Percentiles rank a stretch among this genome's conserved stretches.
Conservation (phyloP, 2,888 invertebrate species). For the Brachynemurus nebulosus region DNA sequence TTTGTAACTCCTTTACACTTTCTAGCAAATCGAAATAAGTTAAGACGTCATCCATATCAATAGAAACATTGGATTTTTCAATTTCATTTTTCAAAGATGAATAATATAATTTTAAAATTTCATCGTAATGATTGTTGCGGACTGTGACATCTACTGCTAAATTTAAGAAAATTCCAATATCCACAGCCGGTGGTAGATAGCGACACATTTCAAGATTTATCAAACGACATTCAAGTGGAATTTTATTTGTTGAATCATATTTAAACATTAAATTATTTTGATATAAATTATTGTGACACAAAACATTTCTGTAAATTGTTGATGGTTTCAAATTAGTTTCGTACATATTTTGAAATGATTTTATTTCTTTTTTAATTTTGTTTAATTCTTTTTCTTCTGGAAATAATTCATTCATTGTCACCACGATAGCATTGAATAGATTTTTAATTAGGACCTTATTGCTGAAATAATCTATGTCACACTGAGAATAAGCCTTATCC, state of each 20-base stretch:
- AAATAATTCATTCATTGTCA: not conserved
- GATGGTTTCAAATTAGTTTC: not conserved
- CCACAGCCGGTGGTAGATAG: not conserved
- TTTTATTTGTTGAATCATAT: too few relatives aligned
- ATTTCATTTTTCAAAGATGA: not conserved
- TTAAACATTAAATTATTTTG: not conserved
- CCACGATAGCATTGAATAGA: too few relatives aligned
- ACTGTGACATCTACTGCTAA: too few relatives aligned
- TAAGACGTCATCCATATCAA: not conserved
- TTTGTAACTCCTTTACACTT: not conserved
- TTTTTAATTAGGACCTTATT: too few relatives aligned
- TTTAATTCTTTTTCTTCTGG: not conserved
- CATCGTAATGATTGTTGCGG: not conserved
- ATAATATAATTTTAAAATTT: not conserved
- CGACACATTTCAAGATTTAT: not conserved
- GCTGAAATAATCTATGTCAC: not conserved
- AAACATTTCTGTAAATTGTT: not conserved
- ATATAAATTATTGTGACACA: not conserved
- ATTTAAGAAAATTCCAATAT: not conserved
- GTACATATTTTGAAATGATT: not conserved
- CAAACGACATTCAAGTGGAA: not conserved
- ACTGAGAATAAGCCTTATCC: not conserved
- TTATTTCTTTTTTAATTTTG: not conserved
- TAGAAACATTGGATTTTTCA: not conserved
- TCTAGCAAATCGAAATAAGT: not conserved